Base-by-base conservation (phyloP, 2,888 invertebrate genomes). In the Linnaemya vulpina region DNA sequence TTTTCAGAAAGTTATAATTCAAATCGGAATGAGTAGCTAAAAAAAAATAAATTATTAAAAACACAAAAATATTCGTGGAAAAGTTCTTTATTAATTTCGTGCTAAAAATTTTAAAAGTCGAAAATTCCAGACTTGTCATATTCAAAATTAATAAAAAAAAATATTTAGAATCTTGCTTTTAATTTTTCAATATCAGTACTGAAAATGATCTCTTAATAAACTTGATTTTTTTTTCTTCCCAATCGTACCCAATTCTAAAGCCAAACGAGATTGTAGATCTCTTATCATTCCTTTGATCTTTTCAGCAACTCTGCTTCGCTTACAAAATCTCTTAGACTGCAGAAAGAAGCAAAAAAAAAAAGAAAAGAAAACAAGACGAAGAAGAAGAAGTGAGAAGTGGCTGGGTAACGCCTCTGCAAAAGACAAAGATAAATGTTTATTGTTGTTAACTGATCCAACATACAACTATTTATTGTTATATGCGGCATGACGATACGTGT, bases 351-450 rank as follows among this genome's bases (percentile, higher is more conserved):
- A 0, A 15, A 8, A 38, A 3, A 30, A 11, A 25, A n/a, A 63
- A 74, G 35, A n/a, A 7, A 30, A n/a, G 35, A 51, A 25, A n/a
- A n/a, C n/a, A n/a, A n/a, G n/a, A n/a, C n/a, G n/a, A n/a, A n/a
- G n/a, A n/a, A n/a, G n/a, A n/a, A 35, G 58, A 70, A 43, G 25
- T 35, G 35, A 7, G n/a, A 22, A 17, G 40, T 46, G 55, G 11
- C 51, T 70, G 55, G 35, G 53, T 65, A 79, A 80, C 80, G 80
- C 80, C 79, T 67, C 63, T 84, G 80, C 46, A 80, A 51, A 76
- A 71, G 62, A 3, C 71, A 65, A 73, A 74, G 67, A 80, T 80
- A 74, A 60, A 79, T 71, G 43, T 73, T 79, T 30, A 40, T 53
- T 51, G 51, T 70, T 58, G 35, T 51, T 75, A 73, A 62, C 73